Conservation (phyloP, 1,140 invertebrate genomes). For the Aphelenchoides avenae region DNA sequence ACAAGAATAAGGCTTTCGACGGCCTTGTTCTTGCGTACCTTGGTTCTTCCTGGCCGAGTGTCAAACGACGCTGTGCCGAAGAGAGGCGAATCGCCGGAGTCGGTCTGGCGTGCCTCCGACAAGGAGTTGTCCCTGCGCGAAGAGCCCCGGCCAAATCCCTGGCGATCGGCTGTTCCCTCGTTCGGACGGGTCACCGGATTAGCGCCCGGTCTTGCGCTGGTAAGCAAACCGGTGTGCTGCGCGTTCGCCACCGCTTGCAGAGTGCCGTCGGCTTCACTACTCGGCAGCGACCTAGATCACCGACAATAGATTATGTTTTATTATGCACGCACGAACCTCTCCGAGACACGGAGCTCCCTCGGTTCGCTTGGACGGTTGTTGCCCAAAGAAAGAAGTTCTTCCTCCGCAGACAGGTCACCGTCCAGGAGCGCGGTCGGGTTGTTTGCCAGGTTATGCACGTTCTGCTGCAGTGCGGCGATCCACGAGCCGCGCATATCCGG, state of each 20-base stretch:
- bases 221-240: slow-evolving; percentile 11
- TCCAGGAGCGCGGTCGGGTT: slow-evolving; percentile 58
- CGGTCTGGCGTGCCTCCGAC: no score
- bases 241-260: slow-evolving; percentile 3
- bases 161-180: no score
- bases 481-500: no score
- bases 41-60: no score
- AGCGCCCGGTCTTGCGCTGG: not conserved
- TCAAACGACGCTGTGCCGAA: no score
- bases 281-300: slow-evolving; percentile 4
- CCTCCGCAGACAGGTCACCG: slow-evolving; percentile 50
- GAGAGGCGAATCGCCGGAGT: no score
- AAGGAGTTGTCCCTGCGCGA: no score
- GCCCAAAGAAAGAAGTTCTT: slow-evolving; percentile 23
- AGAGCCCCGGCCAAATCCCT: no score
- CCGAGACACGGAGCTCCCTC: slow-evolving; percentile 13
- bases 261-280: slow-evolving; percentile 24
- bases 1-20: no score
- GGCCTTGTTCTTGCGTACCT: no score
- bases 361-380: no score
- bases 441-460: slow-evolving; percentile 55
- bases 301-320: not conserved
- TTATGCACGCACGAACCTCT: slow-evolving; percentile 6
- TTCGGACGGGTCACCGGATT: slow-evolving; percentile 37
- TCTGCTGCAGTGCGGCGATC: slow-evolving; percentile 70